Conservation (phyloP, 2,888 invertebrate genomes). For the Pardosa pseudoannulata region DNA sequence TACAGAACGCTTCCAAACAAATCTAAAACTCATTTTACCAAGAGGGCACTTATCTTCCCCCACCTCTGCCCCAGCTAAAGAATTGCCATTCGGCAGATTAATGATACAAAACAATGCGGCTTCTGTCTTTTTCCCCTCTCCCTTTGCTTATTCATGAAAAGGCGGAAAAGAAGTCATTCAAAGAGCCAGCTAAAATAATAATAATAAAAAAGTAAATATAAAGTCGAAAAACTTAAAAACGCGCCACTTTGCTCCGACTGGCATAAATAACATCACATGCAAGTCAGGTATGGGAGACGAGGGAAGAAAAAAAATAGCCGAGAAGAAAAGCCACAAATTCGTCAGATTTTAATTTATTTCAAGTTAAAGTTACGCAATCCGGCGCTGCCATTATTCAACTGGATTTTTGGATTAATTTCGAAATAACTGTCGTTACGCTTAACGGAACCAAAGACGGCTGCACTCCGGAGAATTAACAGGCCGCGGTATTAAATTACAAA, state of each 20-base stretch:
- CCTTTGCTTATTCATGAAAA: background rate
- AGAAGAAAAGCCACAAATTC: background rate
- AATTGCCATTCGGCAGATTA: background rate
- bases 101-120: constrained; percentile 1
- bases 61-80: background rate
- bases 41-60: background rate
- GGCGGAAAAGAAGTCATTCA: background rate
- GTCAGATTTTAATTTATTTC: background rate
- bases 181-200: background rate
- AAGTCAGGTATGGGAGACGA: background rate
- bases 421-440: too few relatives aligned
- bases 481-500: too few relatives aligned
- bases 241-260: background rate
- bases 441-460: too few relatives aligned
- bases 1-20: background rate
- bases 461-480: too few relatives aligned
- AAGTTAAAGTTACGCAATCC: background rate
- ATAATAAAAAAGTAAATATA: too few relatives aligned
- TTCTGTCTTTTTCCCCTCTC: background rate
- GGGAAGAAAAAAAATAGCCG: too few relatives aligned
- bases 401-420: too few relatives aligned
- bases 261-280: background rate
- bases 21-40: background rate
- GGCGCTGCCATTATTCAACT: too few relatives aligned
- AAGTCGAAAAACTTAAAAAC: too few relatives aligned